Conservation (phyloP, 2,113 vertebrate genomes). For the Myiagra hebetior region DNA sequence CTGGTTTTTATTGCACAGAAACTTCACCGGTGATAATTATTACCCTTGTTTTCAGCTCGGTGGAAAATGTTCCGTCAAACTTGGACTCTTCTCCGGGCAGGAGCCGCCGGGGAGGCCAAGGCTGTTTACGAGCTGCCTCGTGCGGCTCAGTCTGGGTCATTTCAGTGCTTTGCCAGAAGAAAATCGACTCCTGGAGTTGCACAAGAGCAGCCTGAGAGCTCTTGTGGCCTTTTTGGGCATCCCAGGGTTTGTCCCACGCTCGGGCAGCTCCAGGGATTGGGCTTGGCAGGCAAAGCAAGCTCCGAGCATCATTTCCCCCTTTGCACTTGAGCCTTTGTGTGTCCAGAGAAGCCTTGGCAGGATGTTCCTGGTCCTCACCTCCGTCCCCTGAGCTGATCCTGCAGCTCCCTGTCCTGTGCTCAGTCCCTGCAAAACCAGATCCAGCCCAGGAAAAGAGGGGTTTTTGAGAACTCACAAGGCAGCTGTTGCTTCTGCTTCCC, state of each 20-base stretch:
- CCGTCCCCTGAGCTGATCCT: background rate
- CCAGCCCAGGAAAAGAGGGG: background rate
- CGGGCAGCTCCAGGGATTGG: background rate
- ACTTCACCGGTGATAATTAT: background rate
- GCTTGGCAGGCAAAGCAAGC: background rate
- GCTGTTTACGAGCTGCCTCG: background rate
- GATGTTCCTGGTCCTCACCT: background rate
- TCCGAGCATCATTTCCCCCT: background rate
- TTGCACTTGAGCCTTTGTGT: background rate
- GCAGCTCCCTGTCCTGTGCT: background rate
- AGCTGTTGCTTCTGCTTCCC: background rate
- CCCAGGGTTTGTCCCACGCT: background rate
- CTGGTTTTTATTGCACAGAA: background rate
- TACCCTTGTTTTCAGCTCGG: background rate
- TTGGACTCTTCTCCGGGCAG: background rate
- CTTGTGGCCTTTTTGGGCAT: background rate
- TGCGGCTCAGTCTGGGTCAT: fast-evolving
- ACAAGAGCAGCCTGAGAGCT: background rate
- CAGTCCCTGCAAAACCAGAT: background rate
- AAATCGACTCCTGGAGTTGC: background rate
- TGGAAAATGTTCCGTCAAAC: constrained; percentile 15
- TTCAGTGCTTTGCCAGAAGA: background rate
- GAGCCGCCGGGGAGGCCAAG: fast-evolving
- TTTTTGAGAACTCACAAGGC: background rate
- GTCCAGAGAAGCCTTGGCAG: background rate